Evolutionary conservation across 92 coral and sea anemone genomes (phyloP), one percentile per base, ranked within the genome.

Genomic region (Parazoanthus swiftii): DNA sequence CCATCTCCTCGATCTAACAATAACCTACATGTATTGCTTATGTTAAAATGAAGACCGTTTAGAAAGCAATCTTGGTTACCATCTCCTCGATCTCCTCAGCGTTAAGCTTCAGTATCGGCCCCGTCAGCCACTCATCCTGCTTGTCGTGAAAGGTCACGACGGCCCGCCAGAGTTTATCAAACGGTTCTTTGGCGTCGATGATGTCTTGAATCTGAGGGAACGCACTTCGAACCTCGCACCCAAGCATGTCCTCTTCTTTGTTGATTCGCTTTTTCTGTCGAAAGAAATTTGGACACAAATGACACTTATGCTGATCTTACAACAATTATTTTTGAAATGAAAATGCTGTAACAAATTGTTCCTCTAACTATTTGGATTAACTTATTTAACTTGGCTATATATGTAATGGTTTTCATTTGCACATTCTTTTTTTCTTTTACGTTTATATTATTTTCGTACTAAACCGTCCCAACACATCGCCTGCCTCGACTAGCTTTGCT

Each of bases 61-160:
- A 67, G 50, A 38, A 16, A 33, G 6, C 46, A 42, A 0, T 15
- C 10, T 44, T 63, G 18, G 20, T 70, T 92, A 95, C 99, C 98
- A 92, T 92, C 87, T 96, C 99, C 74, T 96, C 99, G 20, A 96
- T 96, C 78, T 96, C 98, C 86, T 93, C 99, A 4, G 99, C 98
- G 86, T 96, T 92, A 21, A 95, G 91, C 73, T 91, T 86, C 66
- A 96, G 85, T 58, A 96, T 80, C 1, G 93, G 73, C 39, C 98
- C 99, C 42, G 94, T 90, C 85, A 96, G 91, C 99, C 99, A 96
- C 43, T 86, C 89, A 46, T 95, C 96, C 50, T 96, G 97, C 25
- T 94, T 92, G 70, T 92, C 92, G 35, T 94, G 98, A 85, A 96
- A 96, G 8, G 89, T 93, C 39, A 96, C 99, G 85, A 93, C 90